phyloP scores from a whole-genome alignment of 2,888 invertebrate genomes.

The Latrodectus elegans region DNA sequence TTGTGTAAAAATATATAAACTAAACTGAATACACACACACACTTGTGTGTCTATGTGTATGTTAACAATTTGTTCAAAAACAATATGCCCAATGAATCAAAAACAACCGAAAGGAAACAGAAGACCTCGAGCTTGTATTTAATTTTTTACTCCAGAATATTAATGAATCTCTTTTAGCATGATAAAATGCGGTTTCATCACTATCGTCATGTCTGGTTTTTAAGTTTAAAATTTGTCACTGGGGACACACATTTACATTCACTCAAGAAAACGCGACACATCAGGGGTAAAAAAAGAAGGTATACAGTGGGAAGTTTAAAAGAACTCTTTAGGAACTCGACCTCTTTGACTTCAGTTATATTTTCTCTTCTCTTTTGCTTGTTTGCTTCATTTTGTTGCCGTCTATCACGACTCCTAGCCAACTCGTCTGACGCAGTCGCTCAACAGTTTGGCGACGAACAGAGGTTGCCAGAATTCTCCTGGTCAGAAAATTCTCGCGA shows the following conservation, averaged over 20 bases:
- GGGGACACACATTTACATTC: neutral
- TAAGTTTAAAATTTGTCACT: neutral
- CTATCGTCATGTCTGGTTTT: neutral
- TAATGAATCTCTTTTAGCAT: too few relatives aligned
- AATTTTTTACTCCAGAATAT: neutral
- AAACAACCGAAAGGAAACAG: neutral
- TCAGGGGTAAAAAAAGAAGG: neutral
- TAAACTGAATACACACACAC: neutral
- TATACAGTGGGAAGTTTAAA: constrained; percentile 10
- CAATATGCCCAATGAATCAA: neutral
- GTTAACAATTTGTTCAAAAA: neutral
- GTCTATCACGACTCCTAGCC: neutral
- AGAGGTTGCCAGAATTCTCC: too few relatives aligned
- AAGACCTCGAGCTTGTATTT: neutral
- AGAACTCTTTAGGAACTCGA: constrained; percentile 29
- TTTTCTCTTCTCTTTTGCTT: constrained; percentile 4
- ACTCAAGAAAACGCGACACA: neutral
- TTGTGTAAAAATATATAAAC: too few relatives aligned
- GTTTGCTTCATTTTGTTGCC: neutral
- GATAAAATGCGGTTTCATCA: neutral
- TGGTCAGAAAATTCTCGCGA: too few relatives aligned
- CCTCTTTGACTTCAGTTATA: constrained; percentile 45
- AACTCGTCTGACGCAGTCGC: constrained; percentile 19
- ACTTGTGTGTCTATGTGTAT: neutral
- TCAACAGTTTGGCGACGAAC: too few relatives aligned